Evolutionary conservation across 1,140 invertebrate species (phyloP), one percentile per base, ranked within the genome.

Genomic region (Whitmania pigra): DNA sequence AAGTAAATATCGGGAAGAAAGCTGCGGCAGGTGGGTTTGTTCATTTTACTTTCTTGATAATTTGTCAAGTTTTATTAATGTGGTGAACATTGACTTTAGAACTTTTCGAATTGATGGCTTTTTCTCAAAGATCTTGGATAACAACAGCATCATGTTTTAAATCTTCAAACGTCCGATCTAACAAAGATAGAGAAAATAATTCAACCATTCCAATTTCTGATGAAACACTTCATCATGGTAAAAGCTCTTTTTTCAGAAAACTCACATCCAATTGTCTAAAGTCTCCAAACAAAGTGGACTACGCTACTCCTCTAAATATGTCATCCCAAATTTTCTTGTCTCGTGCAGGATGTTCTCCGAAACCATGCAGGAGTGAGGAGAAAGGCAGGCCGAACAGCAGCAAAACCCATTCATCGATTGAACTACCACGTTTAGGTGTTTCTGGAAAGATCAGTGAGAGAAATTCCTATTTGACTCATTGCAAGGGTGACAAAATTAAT

Each of bases 121-220:
- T 49, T 49, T 49, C 43, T 49, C 43, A 63, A 25, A 63, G 29
- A 63, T 63, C 57, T 63, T 63, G 22, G 22, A 63, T 63, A 22
- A 25, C 57, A 63, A 63, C 57, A 63, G 22, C 57, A 6, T 63
- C 57, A 25, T 63, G 57, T 31, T 63, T 63, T n/a, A 63, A 63
- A 63, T 63, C 57, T 25, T 31, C 57, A n/a, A 63, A n/a, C 18
- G 11, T 63, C 29, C 4, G 57, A 25, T 63, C 57, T 63, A 31
- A 22, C 11, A 31, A 63, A 25, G 29, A 22, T 13, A 63, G 29
- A n/a, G 22, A 63, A 25, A 31, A 63, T 63, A 31, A 63, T 63
- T n/a, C 57, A 63, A 22, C 57, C 22, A 63, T 22, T 63, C 22
- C 22, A 63, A 31, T 31, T 25, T 25, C 57, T 25, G 57, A 63